Percentiles rank a stretch among this genome's conserved stretches.
Evolutionary conservation across 2,888 invertebrate species (phyloP).

Genomic region (Lithophane socia): DNA sequence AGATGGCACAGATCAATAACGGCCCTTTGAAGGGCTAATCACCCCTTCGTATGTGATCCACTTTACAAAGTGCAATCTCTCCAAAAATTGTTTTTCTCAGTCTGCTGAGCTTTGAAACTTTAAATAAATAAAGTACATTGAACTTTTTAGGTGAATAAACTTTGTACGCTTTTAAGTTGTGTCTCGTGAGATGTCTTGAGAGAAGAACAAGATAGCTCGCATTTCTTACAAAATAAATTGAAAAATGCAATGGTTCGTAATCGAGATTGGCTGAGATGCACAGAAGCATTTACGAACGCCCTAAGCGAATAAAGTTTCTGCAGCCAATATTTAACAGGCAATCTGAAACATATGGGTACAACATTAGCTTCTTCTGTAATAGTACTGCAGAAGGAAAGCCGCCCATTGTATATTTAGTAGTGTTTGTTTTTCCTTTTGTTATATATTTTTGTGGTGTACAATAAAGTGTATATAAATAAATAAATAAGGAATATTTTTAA

Average conservation of each 20-base stretch:
- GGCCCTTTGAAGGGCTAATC: constrained; percentile 17
- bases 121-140: constrained; percentile 53
- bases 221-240: constrained; percentile 35
- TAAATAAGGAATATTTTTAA: not conserved
- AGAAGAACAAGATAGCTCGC: constrained; percentile 25
- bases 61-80: constrained; percentile 43
- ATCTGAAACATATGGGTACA: not conserved
- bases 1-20: constrained; percentile 33
- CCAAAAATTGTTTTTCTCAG: constrained; percentile 27
- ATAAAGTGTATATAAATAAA: no score
- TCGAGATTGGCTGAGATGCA: constrained; percentile 21
- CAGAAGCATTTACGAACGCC: not conserved
- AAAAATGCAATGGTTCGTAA: constrained; percentile 21
- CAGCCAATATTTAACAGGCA: not conserved
- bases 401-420: no score
- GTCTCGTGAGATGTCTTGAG: constrained; percentile 13
- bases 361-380: not conserved
- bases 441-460: no score
- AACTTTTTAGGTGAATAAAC: constrained; percentile 51
- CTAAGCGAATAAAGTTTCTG: not conserved
- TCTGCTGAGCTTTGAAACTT: constrained; percentile 29
- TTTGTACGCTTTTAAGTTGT: constrained; percentile 11
- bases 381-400: no score
- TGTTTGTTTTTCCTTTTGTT: no score
- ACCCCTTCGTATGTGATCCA: constrained; percentile 12